These are phyloP conservation scores for Apogon hyalosoma DNA, from an alignment of 2,797 vertebrate genomes.

Conservation along the genomic window DNA sequence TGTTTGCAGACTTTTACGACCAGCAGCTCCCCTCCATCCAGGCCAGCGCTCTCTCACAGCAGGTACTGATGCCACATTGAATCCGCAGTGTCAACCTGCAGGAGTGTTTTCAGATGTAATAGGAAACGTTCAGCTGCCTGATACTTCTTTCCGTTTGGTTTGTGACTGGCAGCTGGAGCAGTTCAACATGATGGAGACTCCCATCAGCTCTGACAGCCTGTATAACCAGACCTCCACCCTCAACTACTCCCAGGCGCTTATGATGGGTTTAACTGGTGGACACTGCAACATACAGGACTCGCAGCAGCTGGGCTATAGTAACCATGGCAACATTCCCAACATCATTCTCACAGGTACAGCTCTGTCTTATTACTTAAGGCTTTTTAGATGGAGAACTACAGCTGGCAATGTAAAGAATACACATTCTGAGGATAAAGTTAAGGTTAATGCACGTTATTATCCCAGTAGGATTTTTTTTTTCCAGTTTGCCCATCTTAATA, in stretches of 20 bases:
- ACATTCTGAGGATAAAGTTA: no score
- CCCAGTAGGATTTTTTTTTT: no score
- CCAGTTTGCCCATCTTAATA: no score
- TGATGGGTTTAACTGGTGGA: slow-evolving; percentile 92
- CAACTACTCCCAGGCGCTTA: slow-evolving; percentile 93
- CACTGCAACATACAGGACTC: slow-evolving; percentile 89
- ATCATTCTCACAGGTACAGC: slow-evolving; percentile 93
- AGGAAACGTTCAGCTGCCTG: no score
- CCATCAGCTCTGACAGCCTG: slow-evolving; percentile 89
- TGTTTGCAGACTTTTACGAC: slow-evolving; percentile 95
- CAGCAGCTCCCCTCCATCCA: slow-evolving; percentile 94
- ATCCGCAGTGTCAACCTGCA: no score
- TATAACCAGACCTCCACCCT: slow-evolving; percentile 91
- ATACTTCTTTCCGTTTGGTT: background rate
- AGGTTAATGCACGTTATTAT: no score
- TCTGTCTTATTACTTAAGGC: slow-evolving; percentile 19
- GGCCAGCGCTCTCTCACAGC: slow-evolving; percentile 93
- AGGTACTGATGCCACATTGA: slow-evolving; percentile 78
- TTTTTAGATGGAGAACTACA: background rate
- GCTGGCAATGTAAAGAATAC: background rate
- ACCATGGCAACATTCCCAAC: slow-evolving; percentile 94
- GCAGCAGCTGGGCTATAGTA: slow-evolving; percentile 88
- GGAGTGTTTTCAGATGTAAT: no score
- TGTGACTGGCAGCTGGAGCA: slow-evolving; percentile 88
- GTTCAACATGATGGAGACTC: slow-evolving; percentile 94